Conservation (phyloP, 2,888 invertebrate species). For the Diploptera punctata region DNA sequence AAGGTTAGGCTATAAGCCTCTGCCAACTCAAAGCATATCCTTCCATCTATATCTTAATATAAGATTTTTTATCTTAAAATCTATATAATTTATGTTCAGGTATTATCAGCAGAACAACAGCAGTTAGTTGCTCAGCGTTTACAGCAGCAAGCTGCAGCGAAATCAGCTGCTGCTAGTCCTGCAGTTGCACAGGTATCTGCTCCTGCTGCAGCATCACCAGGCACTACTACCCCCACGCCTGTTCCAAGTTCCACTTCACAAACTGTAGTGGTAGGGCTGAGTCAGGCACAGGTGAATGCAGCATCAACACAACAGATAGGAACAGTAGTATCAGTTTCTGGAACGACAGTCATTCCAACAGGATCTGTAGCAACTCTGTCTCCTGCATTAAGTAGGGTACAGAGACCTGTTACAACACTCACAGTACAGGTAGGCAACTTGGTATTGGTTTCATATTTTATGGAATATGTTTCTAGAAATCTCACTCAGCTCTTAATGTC, state of each 20-base stretch:
- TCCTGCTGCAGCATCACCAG: slow-evolving; percentile 46
- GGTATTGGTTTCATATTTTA: no score
- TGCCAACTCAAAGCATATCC: no score
- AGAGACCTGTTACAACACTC: slow-evolving; percentile 40
- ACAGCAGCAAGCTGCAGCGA: slow-evolving; percentile 50
- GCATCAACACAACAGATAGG: slow-evolving; percentile 15
- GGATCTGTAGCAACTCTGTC: slow-evolving; percentile 35
- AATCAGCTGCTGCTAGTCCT: slow-evolving; percentile 46
- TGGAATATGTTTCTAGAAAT: no score
- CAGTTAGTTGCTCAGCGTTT: slow-evolving; percentile 49
- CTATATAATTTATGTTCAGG: slow-evolving; percentile 46
- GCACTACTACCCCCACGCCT: slow-evolving; percentile 46
- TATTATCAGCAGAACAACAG: slow-evolving; percentile 44
- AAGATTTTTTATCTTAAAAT: no score
- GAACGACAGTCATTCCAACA: slow-evolving; percentile 26
- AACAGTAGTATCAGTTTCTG: slow-evolving; percentile 4
- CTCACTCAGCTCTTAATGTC: no score
- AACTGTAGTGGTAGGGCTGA: slow-evolving; percentile 31
- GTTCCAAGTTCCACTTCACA: slow-evolving; percentile 47
- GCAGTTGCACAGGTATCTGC: slow-evolving; percentile 45
- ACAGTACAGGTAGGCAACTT: slow-evolving; percentile 42
- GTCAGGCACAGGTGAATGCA: background rate
- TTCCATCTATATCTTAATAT: no score
- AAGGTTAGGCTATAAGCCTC: no score
- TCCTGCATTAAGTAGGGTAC: slow-evolving; percentile 16